These are phyloP conservation scores for Erinaceus europaeus DNA, from an alignment of 2,113 vertebrate genomes.

Conservation along the genomic window DNA sequence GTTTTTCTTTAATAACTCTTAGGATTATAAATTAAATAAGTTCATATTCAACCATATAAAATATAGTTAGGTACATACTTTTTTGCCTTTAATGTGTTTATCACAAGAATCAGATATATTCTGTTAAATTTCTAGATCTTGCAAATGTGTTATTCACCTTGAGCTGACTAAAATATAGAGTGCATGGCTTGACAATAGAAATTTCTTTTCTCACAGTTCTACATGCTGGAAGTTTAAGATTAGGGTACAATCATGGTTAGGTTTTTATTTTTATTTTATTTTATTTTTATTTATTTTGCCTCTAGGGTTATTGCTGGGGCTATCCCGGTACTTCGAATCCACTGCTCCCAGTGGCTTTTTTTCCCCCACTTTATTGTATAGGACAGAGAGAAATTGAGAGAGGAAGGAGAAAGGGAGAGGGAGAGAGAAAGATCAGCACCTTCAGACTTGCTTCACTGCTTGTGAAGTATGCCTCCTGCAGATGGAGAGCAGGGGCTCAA, in stretches of 20 bases:
- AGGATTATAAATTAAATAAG: neutral
- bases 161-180: neutral
- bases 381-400: too few relatives aligned
- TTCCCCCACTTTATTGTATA: too few relatives aligned
- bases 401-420: too few relatives aligned
- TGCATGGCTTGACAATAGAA: neutral
- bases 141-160: neutral
- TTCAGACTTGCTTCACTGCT: too few relatives aligned
- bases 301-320: too few relatives aligned
- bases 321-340: too few relatives aligned
- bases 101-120: neutral
- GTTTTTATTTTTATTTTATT: too few relatives aligned
- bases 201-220: neutral
- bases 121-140: neutral
- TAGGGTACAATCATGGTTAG: neutral
- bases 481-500: too few relatives aligned
- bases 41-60: neutral
- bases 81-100: slow-evolving; percentile 14
- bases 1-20: neutral
- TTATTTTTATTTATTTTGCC: too few relatives aligned
- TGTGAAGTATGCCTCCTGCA: too few relatives aligned
- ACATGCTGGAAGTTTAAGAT: neutral
- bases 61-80: neutral
- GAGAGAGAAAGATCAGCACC: too few relatives aligned
- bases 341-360: too few relatives aligned